phyloP scores from a whole-genome alignment of 2,113 vertebrate genomes.

The Haemorhous mexicanus region DNA sequence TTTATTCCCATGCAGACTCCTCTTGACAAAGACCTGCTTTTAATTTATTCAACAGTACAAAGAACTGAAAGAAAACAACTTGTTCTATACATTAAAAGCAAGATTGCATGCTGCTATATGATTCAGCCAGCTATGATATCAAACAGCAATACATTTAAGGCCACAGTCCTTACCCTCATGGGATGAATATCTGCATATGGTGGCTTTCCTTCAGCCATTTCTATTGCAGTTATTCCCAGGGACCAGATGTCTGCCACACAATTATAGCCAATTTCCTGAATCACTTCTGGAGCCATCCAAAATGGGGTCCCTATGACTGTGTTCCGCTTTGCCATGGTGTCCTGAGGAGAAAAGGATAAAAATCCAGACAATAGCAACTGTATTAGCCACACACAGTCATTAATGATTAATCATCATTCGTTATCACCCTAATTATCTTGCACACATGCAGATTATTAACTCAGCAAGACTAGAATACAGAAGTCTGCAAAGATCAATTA shows the following conservation, averaged over 20 bases:
- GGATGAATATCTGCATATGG: constrained; percentile 96
- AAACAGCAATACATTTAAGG: neutral
- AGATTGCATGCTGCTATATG: neutral
- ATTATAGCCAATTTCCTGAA: constrained; percentile 96
- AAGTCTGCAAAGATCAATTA: neutral
- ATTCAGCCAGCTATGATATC: neutral
- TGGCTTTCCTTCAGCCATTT: constrained; percentile 96
- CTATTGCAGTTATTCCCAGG: constrained; percentile 91
- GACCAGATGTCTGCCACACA: constrained; percentile 97
- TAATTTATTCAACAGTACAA: neutral
- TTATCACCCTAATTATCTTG: neutral
- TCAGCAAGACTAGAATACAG: neutral
- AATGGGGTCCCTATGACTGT: constrained; percentile 95
- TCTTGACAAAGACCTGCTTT: neutral
- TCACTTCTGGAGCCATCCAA: constrained; percentile 98
- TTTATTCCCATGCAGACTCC: neutral
- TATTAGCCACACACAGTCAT: neutral
- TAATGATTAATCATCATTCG: neutral
- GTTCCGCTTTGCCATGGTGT: constrained; percentile 96
- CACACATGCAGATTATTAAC: neutral
- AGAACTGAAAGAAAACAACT: neutral
- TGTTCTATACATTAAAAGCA: neutral
- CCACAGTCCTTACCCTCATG: constrained; percentile 83
- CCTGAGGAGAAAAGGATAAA: constrained; percentile 68
- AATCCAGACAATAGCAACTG: neutral